Conservation (phyloP, 1,140 invertebrate genomes). For the Idris sp. region DNA sequence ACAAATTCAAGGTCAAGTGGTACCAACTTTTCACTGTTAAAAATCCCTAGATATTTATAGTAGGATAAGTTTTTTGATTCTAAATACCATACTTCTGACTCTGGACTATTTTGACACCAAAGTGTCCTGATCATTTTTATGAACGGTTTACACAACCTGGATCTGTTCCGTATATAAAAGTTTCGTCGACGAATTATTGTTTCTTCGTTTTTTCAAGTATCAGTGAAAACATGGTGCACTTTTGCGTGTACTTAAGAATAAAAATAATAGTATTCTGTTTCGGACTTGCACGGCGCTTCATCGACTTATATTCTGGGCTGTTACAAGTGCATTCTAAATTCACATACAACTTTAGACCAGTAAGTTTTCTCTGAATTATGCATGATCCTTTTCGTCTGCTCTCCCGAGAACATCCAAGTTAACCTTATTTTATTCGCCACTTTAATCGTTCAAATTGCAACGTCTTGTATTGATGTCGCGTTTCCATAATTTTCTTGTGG, state of each 20-base stretch:
- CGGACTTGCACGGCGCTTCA: conserved; percentile 31
- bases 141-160: too few species aligned
- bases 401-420: conserved; percentile 23
- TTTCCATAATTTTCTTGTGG: too few species aligned
- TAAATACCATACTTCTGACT: too few species aligned
- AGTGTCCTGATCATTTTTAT: too few species aligned
- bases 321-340: conserved; percentile 44
- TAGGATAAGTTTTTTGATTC: too few species aligned
- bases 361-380: conserved; percentile 66
- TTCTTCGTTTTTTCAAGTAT: background rate
- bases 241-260: conserved; percentile 12
- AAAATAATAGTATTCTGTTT: conserved; percentile 37
- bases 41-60: too few species aligned
- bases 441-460: conserved; percentile 26
- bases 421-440: conserved; percentile 38
- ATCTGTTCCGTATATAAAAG: too few species aligned
- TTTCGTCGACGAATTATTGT: background rate
- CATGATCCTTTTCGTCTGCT: conserved; percentile 54
- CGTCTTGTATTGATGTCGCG: background rate
- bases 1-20: too few species aligned
- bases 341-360: conserved; percentile 51
- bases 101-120: too few species aligned
- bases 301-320: conserved; percentile 53
- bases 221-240: background rate
- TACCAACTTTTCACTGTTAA: too few species aligned